Percentiles rank a stretch among this genome's conserved stretches.
These are phyloP conservation scores for Vireo altiloquus DNA, from an alignment of 2,113 vertebrate genomes.

Conservation along the genomic window DNA sequence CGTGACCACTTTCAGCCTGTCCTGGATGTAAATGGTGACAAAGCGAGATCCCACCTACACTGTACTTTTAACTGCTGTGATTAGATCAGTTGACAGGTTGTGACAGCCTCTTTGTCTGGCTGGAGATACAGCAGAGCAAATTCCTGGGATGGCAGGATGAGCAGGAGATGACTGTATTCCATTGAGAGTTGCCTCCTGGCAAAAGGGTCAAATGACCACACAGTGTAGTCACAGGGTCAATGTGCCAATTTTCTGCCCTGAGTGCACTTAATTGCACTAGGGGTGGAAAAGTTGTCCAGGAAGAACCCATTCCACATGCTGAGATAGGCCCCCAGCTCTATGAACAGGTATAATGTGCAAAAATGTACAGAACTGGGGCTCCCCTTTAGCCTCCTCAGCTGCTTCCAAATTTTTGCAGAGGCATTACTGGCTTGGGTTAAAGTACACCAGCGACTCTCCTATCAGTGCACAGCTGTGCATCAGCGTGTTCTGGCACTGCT, in stretches of 20 bases:
- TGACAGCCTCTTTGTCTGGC: background rate
- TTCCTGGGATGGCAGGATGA: background rate
- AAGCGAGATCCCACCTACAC: background rate
- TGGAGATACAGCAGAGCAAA: background rate
- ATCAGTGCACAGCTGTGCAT: background rate
- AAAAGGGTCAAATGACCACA: background rate
- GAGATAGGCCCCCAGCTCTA: background rate
- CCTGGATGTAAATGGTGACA: background rate
- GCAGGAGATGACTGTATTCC: background rate
- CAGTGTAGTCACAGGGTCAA: background rate
- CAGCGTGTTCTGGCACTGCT: background rate
- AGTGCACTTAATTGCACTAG: background rate
- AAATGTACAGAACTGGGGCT: background rate
- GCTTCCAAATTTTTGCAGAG: background rate
- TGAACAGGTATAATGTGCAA: fast-evolving
- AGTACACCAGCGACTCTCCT: background rate
- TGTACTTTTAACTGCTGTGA: background rate
- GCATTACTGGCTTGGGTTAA: background rate
- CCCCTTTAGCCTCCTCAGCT: background rate
- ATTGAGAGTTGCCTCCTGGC: background rate
- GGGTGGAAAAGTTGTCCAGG: background rate
- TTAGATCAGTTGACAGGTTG: background rate
- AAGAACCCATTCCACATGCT: background rate
- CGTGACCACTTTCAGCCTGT: background rate
- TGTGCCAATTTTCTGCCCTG: background rate